Percentiles rank a stretch among this genome's conserved stretches.
These are phyloP conservation scores for Rhagoletis pomonella DNA, from an alignment of 1,140 invertebrate genomes.

Conservation along the genomic window DNA sequence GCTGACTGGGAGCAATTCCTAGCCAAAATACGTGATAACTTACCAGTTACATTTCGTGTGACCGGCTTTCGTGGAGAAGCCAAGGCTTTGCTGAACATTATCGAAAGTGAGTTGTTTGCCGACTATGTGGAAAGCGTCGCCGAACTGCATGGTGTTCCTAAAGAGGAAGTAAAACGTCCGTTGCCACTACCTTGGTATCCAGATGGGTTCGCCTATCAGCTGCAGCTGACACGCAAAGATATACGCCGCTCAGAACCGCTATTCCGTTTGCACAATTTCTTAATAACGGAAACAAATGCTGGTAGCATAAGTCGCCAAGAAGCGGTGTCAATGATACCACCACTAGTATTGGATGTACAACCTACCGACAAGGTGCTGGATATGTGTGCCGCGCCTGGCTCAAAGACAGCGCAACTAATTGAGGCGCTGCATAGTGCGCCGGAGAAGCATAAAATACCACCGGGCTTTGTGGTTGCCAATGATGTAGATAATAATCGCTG, in stretches of 20 bases:
- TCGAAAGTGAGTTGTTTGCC: slow-evolving; percentile 89
- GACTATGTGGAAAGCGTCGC: slow-evolving; percentile 81
- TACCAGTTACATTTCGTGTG: slow-evolving; percentile 95
- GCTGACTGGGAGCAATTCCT: slow-evolving; percentile 86
- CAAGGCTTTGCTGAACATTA: slow-evolving; percentile 85
- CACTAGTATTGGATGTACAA: slow-evolving; percentile 91
- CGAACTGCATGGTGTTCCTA: slow-evolving; percentile 73
- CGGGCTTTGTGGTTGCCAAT: slow-evolving; percentile 97
- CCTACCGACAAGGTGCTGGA: slow-evolving; percentile 96
- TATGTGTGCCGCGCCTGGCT: slow-evolving; percentile 99
- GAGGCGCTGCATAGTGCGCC: slow-evolving; percentile 92
- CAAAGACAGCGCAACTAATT: slow-evolving; percentile 98
- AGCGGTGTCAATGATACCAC: slow-evolving; percentile 99
- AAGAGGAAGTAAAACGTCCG: slow-evolving; percentile 77
- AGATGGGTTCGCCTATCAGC: slow-evolving; percentile 93
- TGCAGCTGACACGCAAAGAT: slow-evolving; percentile 91
- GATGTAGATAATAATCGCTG: slow-evolving; percentile 98
- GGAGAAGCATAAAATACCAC: slow-evolving; percentile 79
- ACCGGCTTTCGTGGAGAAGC: slow-evolving; percentile 89
- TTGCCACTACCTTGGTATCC: slow-evolving; percentile 91
- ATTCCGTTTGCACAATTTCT: slow-evolving; percentile 92
- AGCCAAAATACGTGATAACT: slow-evolving; percentile 81
- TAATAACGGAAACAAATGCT: slow-evolving; percentile 93
- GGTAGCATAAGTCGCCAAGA: slow-evolving; percentile 94
- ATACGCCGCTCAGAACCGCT: slow-evolving; percentile 90